Evolutionary conservation across 2,888 invertebrate species (phyloP).

Genomic region (Rugalucina vietnamica): DNA sequence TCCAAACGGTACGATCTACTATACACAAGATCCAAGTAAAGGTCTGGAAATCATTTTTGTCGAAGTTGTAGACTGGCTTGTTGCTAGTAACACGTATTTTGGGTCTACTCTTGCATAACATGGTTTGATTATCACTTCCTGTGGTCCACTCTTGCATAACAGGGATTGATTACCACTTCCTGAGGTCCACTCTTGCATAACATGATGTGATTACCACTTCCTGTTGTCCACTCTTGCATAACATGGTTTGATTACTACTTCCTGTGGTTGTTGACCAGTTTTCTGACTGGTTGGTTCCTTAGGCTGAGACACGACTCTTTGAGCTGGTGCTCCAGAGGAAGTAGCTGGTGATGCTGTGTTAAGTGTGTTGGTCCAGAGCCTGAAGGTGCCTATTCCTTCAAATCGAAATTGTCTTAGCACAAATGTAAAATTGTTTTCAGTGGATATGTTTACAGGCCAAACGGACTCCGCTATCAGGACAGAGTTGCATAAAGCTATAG

Average conservation of each 20-base stretch:
- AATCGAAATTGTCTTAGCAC: slow-evolving; percentile 36
- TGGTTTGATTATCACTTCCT: too few species aligned
- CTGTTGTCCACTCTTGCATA: too few species aligned
- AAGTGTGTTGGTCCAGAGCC: slow-evolving; percentile 32
- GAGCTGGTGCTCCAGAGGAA: background rate
- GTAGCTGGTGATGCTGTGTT: slow-evolving; percentile 18
- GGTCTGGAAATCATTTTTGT: background rate
- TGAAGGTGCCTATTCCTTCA: slow-evolving; percentile 7
- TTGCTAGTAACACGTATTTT: background rate
- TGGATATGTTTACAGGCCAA: slow-evolving; percentile 9
- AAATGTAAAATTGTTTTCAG: slow-evolving; percentile 16
- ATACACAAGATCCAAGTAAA: background rate
- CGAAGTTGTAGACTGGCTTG: background rate
- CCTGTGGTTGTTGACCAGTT: background rate
- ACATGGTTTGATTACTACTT: slow-evolving; percentile 23
- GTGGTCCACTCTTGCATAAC: too few species aligned
- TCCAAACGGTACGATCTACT: background rate
- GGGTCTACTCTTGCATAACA: slow-evolving; percentile 27
- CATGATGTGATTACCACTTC: too few species aligned
- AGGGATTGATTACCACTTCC: slow-evolving; percentile 15
- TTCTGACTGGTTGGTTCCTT: background rate
- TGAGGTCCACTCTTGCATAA: too few species aligned
- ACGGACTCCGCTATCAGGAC: background rate
- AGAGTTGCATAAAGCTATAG: slow-evolving; percentile 32
- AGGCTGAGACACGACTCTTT: background rate